Conservation (phyloP, 2,888 invertebrate species). For the Allygus modestus region DNA sequence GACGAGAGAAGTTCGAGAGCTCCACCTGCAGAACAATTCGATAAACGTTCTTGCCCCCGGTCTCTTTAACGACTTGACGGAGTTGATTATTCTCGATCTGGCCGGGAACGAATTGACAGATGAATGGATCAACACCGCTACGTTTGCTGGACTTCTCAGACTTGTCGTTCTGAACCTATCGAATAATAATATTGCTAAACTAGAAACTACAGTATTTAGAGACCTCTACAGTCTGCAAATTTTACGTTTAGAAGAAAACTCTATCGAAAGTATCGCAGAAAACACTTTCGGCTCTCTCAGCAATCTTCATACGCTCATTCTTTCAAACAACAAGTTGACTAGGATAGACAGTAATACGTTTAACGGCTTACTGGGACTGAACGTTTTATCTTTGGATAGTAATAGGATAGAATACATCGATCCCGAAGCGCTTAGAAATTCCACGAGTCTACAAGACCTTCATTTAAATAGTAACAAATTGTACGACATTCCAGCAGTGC, state of each 20-base stretch:
- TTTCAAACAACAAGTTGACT: constrained; percentile 88
- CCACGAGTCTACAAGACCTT: constrained; percentile 87
- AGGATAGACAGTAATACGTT: constrained; percentile 86
- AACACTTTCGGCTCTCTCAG: constrained; percentile 86
- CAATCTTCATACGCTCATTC: constrained; percentile 88
- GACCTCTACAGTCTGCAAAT: constrained; percentile 89
- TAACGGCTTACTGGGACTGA: constrained; percentile 86
- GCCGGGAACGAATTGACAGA: constrained; percentile 88
- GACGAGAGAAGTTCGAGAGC: constrained; percentile 86
- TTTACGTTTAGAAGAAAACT: constrained; percentile 87
- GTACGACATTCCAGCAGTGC: constrained; percentile 84
- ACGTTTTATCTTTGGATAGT: constrained; percentile 87
- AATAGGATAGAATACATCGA: constrained; percentile 87
- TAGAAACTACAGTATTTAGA: constrained; percentile 87
- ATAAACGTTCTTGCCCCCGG: constrained; percentile 89
- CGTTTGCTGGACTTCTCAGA: constrained; percentile 86
- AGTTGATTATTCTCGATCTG: constrained; percentile 86
- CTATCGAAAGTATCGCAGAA: constrained; percentile 86
- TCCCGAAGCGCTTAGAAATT: constrained; percentile 86
- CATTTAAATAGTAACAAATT: constrained; percentile 90
- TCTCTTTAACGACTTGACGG: constrained; percentile 85
- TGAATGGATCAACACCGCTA: constrained; percentile 89
- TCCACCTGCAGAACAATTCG: constrained; percentile 89
- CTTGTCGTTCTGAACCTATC: constrained; percentile 88
- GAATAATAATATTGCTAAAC: constrained; percentile 84